Base-by-base conservation (phyloP, 1,140 invertebrate genomes). In the Lineus longissimus region DNA sequence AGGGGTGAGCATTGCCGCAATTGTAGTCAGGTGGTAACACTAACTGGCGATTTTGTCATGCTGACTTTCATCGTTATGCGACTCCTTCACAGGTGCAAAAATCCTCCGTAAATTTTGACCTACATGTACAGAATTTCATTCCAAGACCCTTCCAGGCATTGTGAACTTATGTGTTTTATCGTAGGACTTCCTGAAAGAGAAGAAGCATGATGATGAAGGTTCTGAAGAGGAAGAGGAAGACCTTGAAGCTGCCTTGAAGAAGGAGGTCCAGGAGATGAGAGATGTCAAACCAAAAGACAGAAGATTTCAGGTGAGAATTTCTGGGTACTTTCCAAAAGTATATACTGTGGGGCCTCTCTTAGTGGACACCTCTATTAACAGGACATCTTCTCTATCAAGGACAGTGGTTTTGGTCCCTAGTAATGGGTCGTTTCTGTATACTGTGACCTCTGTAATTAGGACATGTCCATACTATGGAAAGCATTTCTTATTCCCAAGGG, bases 201-300 rank as follows among this genome's bases (percentile, higher is more conserved):
- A 70, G 23, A 65, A 58, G 36, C 71, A 75, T 22, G 73, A 73
- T 54, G 64, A 73, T 25, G 65, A 62, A 11, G 40, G 41, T 22
- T 2, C 31, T 27, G 58, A 47, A 15, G 58, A 59, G 31, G 30
- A 41, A 36, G 40, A 57, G 23, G 23, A 57, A 27, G 55, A 29
- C n/a, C 9, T 57, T 6, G 27, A 56, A 73, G 76, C 73, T 62
- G 81, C 87, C 65, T 80, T 92, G 17, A 81, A 82, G 67, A 85
- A 86, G 67, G 88, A 91, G 82, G 84, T 91, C 15, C 78, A 85
- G 30, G 80, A 40, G 17, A n/a, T 61, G 41, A 65, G 61, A 54
- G 30, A n/a, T 27, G 27, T n/a, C 11, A 57, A 57, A 57, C 55
- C 4, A 25, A 51, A 9, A 27, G 47, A 51, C 22, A 67, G 70